phyloP scores from a whole-genome alignment of 2,888 invertebrate genomes.

The Zygaena filipendulae region DNA sequence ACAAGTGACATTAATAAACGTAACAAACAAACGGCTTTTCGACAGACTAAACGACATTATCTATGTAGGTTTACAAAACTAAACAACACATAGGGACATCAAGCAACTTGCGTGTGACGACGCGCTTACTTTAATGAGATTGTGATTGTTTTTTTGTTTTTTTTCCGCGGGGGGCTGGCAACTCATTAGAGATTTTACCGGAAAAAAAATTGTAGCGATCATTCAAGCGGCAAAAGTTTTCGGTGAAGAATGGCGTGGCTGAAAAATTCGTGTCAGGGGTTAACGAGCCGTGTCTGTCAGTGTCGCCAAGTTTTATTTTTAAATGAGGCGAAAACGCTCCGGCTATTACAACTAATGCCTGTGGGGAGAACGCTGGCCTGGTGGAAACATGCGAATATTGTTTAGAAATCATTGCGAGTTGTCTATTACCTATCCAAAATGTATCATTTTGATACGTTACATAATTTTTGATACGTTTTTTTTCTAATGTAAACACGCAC shows the following conservation, averaged over 20 bases:
- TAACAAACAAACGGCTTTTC: too few relatives aligned
- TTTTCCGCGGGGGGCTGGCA: slow-evolving; percentile 15
- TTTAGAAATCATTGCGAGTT: too few relatives aligned
- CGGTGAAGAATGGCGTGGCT: slow-evolving; percentile 30
- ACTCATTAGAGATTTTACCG: slow-evolving; percentile 19
- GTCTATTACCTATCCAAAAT: too few relatives aligned
- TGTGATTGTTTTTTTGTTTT: slow-evolving; percentile 24
- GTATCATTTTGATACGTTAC: too few relatives aligned
- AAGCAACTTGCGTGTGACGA: slow-evolving; percentile 22
- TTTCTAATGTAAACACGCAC: too few relatives aligned
- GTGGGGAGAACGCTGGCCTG: too few relatives aligned
- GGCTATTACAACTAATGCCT: slow-evolving; percentile 33
- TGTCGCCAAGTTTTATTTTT: slow-evolving; percentile 34
- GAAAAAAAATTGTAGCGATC: slow-evolving; percentile 42
- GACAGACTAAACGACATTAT: too few relatives aligned
- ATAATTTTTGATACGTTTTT: too few relatives aligned
- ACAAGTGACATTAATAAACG: too few relatives aligned
- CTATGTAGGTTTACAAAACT: too few relatives aligned
- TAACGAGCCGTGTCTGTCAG: slow-evolving; percentile 49
- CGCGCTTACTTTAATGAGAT: slow-evolving; percentile 27
- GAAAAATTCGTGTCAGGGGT: slow-evolving; percentile 24
- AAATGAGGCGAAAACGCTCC: slow-evolving; percentile 39
- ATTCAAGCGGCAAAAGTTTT: slow-evolving; percentile 36
- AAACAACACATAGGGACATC: too few relatives aligned
- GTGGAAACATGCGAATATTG: too few relatives aligned